A percentile compares a stretch with the other conserved stretches of the same genome.
Conservation (phyloP, 2,797 vertebrate species). For the Crenuchus spilurus region DNA sequence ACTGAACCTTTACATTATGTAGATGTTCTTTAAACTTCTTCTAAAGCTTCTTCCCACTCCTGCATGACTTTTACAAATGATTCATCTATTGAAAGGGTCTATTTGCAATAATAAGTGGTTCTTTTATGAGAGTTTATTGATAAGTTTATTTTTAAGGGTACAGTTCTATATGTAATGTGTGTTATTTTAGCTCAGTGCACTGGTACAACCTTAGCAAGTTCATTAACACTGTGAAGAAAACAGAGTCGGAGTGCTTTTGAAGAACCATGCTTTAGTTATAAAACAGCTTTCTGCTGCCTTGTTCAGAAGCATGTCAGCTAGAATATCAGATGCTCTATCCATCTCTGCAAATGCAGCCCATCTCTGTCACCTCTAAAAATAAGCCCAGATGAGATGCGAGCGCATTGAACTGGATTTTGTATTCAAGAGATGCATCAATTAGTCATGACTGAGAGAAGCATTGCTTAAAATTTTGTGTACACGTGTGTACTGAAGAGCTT, state of each 20-base stretch:
- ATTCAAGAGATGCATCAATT: slow-evolving; percentile 50
- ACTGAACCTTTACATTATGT: no score
- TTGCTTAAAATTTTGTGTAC: slow-evolving; percentile 28
- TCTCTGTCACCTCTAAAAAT: slow-evolving; percentile 40
- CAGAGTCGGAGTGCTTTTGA: slow-evolving; percentile 3
- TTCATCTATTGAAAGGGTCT: no score
- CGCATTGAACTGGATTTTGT: slow-evolving; percentile 44
- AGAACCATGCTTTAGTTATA: no score
- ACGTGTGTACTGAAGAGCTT: slow-evolving; percentile 10
- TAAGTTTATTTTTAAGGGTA: no score
- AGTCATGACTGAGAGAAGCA: slow-evolving; percentile 38
- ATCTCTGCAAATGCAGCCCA: slow-evolving; percentile 16
- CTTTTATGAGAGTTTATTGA: background rate
- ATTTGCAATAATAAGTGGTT: no score
- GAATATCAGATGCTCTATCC: background rate
- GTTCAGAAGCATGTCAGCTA: slow-evolving; percentile 5
- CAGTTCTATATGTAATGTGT: background rate
- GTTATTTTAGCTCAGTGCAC: slow-evolving; percentile 40
- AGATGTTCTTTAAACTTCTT: no score
- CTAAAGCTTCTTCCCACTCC: no score
- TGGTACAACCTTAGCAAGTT: slow-evolving; percentile 24
- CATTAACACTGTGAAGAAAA: slow-evolving; percentile 22
- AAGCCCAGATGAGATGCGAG: slow-evolving; percentile 27
- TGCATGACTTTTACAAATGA: no score
- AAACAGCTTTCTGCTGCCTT: slow-evolving; percentile 18